Evolutionary conservation across 2,113 vertebrate species (phyloP), one percentile per base, ranked within the genome.

Genomic region (Semicossyphus pulcher): DNA sequence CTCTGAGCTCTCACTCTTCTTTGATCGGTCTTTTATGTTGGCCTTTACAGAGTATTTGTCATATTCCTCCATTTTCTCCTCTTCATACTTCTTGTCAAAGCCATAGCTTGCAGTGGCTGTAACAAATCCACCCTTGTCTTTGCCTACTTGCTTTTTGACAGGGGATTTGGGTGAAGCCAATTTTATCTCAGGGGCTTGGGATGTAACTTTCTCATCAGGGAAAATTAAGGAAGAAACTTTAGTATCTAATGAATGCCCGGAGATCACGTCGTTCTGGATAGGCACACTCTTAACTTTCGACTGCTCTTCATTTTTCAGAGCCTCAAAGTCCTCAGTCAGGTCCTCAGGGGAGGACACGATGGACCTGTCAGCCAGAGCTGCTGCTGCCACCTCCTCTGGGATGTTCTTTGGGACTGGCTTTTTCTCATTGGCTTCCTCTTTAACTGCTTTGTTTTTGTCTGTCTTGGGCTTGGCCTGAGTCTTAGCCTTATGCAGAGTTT

Each of bases 261-360:
- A 74, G 28, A 58, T 65, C 18, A 77, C 72, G 44, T 84, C 72
- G 21, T 72, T 80, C 80, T 87, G 82, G 12, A 52, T 37, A 0
- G 61, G 61, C 36, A 79, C 82, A n/a, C 18, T 65, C 59, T 89
- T 85, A 4, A 65, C 79, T 76, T 90, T 87, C 49, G 42, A 86
- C 41, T 87, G 81, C 86, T 96, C 95, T 68, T 97, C 95, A 3
- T 88, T 88, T 86, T 94, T 97, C 79, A 99, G 81, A 60, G 95
- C 95, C 92, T 99, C 97, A 86, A 99, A 98, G 90, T 99, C 97
- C 78, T 96, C 95, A 7, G 97, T 98, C 41, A 99, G 96, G 82
- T 99, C 98, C 84, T 99, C 98, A 6, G 98, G 98, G 7, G 97
- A 97, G 45, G 98, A 99, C 16, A 97, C 86, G 18, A 93, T 88